Conservation (phyloP, 2,888 invertebrate genomes). For the Sinopyrophorus schimmeli region DNA sequence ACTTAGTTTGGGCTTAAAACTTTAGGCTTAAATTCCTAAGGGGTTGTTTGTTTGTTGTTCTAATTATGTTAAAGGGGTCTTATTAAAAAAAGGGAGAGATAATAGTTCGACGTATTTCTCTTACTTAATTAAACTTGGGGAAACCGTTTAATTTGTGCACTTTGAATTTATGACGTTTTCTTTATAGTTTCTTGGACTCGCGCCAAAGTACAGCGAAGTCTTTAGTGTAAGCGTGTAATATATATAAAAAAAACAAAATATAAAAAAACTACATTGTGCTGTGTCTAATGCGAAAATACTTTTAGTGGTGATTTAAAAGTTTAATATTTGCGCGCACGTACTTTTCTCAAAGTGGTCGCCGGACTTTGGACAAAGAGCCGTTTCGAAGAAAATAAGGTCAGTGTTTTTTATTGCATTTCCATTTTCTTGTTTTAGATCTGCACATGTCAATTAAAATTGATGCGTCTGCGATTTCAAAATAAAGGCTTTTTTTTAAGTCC, state of each 20-base stretch:
- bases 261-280: neutral
- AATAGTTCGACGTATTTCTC: neutral
- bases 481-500: no score
- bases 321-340: no score
- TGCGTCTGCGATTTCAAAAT: no score
- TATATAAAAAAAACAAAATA: neutral
- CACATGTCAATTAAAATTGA: no score
- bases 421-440: no score
- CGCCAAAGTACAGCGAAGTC: slow-evolving; percentile 15
- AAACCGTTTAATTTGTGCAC: slow-evolving; percentile 5
- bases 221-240: slow-evolving; percentile 18
- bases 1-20: slow-evolving; percentile 10
- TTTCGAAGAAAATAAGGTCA: neutral
- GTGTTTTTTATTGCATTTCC: neutral
- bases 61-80: slow-evolving; percentile 2
- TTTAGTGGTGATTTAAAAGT: slow-evolving; percentile 11
- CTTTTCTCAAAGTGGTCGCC: neutral
- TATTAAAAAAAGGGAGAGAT: neutral
- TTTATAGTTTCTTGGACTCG: slow-evolving; percentile 12
- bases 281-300: slow-evolving; percentile 1
- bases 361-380: neutral
- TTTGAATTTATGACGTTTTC: slow-evolving; percentile 7
- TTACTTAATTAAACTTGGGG: neutral
- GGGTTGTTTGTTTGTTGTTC: slow-evolving; percentile 12
- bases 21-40: slow-evolving; percentile 5